These are phyloP conservation scores for Columba guinea DNA, from an alignment of 2,797 vertebrate species.

Conservation along the genomic window DNA sequence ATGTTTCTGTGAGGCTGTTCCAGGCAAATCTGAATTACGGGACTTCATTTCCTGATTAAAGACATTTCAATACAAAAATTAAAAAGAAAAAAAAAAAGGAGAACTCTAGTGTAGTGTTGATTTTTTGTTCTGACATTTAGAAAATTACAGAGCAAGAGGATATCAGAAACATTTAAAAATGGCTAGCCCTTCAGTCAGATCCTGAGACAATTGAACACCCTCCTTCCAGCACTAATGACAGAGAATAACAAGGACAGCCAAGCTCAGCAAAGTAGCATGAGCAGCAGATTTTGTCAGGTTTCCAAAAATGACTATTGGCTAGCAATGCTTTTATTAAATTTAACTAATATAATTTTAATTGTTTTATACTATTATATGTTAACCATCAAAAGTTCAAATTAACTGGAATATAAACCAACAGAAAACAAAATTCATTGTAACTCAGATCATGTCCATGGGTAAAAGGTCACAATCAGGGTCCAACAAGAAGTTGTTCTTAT, in stretches of 20 bases:
- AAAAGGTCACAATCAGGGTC: neutral
- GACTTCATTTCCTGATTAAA: neutral
- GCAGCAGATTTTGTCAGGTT: neutral
- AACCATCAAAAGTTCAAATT: neutral
- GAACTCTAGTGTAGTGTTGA: neutral
- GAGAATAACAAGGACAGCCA: neutral
- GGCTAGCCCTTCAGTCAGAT: neutral
- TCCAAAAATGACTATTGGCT: neutral
- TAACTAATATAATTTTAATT: neutral
- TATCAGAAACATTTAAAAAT: neutral
- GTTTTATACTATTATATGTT: neutral
- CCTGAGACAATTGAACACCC: neutral
- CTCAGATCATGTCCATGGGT: neutral
- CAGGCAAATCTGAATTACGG: neutral
- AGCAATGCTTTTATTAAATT: neutral
- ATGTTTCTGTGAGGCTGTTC: neutral
- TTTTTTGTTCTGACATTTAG: neutral
- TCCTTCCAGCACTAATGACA: neutral
- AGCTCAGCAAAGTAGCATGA: neutral
- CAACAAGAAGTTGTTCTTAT: neutral
- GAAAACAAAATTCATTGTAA: neutral
- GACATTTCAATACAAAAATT: neutral
- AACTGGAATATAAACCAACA: neutral
- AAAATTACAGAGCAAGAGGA: neutral
- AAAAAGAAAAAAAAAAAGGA: neutral